Conservation (phyloP, 1,140 invertebrate genomes). For the Drosophila leontia region DNA sequence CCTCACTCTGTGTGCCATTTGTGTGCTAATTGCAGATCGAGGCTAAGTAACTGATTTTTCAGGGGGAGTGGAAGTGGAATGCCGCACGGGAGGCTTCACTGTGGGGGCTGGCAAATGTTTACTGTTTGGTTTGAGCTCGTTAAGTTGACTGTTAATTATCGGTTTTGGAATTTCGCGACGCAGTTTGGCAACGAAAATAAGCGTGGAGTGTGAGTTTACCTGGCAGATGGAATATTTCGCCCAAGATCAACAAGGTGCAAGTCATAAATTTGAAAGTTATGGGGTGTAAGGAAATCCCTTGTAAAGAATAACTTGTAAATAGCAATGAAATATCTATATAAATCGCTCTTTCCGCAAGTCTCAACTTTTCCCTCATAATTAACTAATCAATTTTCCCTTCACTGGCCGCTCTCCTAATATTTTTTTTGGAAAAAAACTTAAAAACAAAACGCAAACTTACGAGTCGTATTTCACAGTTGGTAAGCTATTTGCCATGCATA, state of each 20-base stretch:
- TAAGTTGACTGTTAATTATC: constrained; percentile 57
- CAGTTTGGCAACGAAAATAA: constrained; percentile 28
- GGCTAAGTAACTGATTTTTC: constrained; percentile 57
- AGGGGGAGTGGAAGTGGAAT: background rate
- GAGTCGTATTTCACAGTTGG: constrained; percentile 44
- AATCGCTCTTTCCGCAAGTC: background rate
- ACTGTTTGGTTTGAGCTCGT: constrained; percentile 47
- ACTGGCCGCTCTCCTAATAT: constrained; percentile 4
- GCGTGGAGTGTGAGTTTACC: constrained; percentile 1
- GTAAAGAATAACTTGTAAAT: background rate
- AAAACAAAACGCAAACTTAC: constrained; percentile 50
- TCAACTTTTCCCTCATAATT: constrained; percentile 12
- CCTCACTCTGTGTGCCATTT: constrained; percentile 22
- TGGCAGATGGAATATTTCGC: constrained; percentile 8
- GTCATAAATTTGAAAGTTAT: constrained; percentile 12
- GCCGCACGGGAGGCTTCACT: background rate
- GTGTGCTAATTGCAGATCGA: constrained; percentile 61
- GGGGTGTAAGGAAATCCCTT: background rate
- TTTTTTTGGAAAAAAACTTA: constrained; percentile 6
- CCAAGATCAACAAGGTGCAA: constrained; percentile 4
- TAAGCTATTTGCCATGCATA: constrained; percentile 68
- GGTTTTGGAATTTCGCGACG: constrained; percentile 47
- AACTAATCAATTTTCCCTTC: constrained; percentile 33
- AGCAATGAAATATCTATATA: background rate
- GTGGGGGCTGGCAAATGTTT: constrained; percentile 25